Evolutionary conservation across 2,797 vertebrate species (phyloP).

Genomic region (Amniataba percoides): DNA sequence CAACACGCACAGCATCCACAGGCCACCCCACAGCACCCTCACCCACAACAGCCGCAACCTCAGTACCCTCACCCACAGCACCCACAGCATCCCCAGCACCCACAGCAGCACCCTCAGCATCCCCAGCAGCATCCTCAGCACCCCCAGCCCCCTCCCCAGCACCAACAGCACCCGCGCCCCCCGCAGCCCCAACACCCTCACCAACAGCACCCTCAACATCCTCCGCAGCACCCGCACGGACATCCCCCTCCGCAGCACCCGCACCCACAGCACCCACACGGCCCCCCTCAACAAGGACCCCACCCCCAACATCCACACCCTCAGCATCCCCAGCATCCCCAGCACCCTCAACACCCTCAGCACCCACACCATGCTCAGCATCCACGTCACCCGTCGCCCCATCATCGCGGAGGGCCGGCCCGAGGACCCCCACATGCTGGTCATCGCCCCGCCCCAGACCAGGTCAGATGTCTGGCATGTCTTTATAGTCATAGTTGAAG

Average conservation of each 20-base stretch:
- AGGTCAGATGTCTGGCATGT: conserved; percentile 83
- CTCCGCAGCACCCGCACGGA: conserved; percentile 70
- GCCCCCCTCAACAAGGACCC: conserved; percentile 16
- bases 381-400: conserved; percentile 83
- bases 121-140: conserved; percentile 74
- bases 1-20: conserved; percentile 54
- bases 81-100: conserved; percentile 61
- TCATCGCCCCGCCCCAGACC: conserved; percentile 95
- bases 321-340: conserved; percentile 68
- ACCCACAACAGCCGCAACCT: conserved; percentile 65
- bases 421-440: conserved; percentile 87
- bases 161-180: conserved; percentile 83
- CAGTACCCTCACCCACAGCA: conserved; percentile 66
- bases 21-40: conserved; percentile 60
- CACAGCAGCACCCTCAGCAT: conserved; percentile 78
- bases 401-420: conserved; percentile 84
- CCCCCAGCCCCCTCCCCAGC: conserved; percentile 75
- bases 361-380: conserved; percentile 77
- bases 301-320: conserved; percentile 72
- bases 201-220: conserved; percentile 80
- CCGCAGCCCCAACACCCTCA: conserved; percentile 88
- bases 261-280: conserved; percentile 64
- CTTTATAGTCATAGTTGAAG: neutral
- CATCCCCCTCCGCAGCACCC: conserved; percentile 65
- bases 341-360: conserved; percentile 72